phyloP scores from a whole-genome alignment of 2,797 vertebrate species.

The Petrocephalus schoutedeni region DNA sequence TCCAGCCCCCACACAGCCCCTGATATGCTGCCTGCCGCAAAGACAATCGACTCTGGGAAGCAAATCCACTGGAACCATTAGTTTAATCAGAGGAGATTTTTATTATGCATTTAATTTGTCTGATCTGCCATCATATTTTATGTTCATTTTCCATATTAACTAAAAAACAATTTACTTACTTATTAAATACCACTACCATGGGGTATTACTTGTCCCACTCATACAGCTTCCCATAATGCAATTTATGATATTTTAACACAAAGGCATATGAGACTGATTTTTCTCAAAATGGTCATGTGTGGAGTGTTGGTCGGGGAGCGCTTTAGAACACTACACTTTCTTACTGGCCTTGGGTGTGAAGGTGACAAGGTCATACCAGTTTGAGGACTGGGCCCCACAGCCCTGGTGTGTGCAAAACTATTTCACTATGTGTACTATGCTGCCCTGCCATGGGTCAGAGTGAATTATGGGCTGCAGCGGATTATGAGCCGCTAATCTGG shows the following conservation, averaged over 20 bases:
- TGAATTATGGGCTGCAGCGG: neutral
- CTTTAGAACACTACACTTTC: neutral
- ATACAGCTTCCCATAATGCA: neutral
- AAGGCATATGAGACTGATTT: neutral
- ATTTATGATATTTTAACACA: neutral
- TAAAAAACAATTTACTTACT: neutral
- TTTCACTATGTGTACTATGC: neutral
- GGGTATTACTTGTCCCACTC: neutral
- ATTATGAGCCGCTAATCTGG: constrained; percentile 8
- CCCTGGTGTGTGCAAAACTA: neutral
- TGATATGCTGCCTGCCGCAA: neutral
- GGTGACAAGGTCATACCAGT: neutral
- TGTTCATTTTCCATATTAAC: neutral
- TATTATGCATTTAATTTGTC: neutral
- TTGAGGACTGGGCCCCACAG: neutral
- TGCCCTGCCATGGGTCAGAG: neutral
- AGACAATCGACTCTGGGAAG: neutral
- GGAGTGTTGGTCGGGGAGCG: neutral
- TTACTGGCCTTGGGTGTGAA: neutral
- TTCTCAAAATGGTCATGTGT: neutral
- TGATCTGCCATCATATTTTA: neutral
- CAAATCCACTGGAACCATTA: neutral
- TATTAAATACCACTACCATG: neutral
- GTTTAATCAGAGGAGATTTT: neutral
- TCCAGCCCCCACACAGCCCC: neutral